Conservation (phyloP, 2,113 vertebrate species). For the Castor canadensis region DNA sequence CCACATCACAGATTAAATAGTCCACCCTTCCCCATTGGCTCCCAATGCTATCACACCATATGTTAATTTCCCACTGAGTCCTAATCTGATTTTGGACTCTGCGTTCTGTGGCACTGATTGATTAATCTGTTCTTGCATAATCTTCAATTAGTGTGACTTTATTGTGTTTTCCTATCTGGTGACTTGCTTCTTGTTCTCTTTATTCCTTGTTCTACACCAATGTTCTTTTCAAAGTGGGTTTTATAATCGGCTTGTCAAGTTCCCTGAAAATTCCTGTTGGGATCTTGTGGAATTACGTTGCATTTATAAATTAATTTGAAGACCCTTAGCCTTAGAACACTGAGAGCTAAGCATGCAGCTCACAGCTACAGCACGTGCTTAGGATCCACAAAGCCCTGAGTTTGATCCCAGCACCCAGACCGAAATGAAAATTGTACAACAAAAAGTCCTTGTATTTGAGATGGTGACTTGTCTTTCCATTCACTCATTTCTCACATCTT, state of each 20-base stretch:
- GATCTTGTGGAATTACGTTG: not conserved
- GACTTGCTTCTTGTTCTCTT: not conserved
- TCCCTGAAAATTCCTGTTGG: not conserved
- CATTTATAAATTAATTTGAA: not conserved
- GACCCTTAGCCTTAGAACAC: not conserved
- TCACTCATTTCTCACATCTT: too few relatives aligned
- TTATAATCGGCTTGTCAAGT: not conserved
- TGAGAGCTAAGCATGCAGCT: not conserved
- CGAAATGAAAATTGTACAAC: too few relatives aligned
- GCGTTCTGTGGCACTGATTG: not conserved
- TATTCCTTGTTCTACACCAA: not conserved
- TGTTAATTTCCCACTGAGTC: not conserved
- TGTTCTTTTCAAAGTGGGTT: not conserved
- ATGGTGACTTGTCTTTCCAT: not conserved
- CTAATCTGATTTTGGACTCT: not conserved
- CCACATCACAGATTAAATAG: not conserved
- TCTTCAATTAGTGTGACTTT: not conserved
- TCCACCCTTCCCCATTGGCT: not conserved
- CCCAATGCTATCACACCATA: fast-evolving
- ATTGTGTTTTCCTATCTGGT: not conserved
- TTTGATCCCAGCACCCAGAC: not conserved
- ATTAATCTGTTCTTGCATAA: not conserved
- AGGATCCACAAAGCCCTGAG: not conserved
- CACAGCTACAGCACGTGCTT: not conserved
- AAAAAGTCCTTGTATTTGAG: not conserved